Base-by-base conservation (phyloP, 2,797 vertebrate species). In the Merluccius polli region DNA sequence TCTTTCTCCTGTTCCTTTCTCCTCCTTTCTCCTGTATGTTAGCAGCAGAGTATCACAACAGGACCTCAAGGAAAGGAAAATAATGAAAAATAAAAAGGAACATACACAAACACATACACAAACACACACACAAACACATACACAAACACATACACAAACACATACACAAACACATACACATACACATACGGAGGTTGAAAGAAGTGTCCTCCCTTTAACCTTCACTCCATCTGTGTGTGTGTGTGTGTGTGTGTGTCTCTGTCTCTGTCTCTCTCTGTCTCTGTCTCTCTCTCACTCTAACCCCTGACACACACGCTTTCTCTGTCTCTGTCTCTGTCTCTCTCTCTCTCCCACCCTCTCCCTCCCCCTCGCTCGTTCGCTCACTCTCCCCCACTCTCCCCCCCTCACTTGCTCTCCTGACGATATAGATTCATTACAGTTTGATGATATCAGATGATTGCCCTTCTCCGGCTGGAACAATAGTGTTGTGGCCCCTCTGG, bases 361-460 rank as follows among this genome's bases (percentile, higher is more conserved):
- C n/a, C 48, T 52, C 48, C n/a, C 48, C n/a, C 48, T n/a, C 48
- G 1, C 21, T 21, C 48, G 7, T 24, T 59, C 4, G n/a, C 16
- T 44, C 12, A 13, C 41, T 16, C 41, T 16, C 41, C 1, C 41
- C 11, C 41, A 11, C 41, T 16, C 44, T 9, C 76, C 41, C 29
- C 77, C 76, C 71, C 76, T 86, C 77, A 74, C 76, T 32, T 77
- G 32, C 29, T 81, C 80, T 79, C 78, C 76, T 85, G 78, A 77
- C 72, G n/a, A 81, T 85, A 83, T 79, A 83, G 85, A 89, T 89
- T 90, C 86, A 90, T 92, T 92, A 91, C 86, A 87, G 87, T 89
- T 85, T 88, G 89, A 91, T 90, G 84, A 92, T 91, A 92, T 91
- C 89, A 92, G 86, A 91, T 92, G 88, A 90, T 91, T 90, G 87